phyloP scores from a whole-genome alignment of 2,113 vertebrate species.

The Spea multiplicata region DNA sequence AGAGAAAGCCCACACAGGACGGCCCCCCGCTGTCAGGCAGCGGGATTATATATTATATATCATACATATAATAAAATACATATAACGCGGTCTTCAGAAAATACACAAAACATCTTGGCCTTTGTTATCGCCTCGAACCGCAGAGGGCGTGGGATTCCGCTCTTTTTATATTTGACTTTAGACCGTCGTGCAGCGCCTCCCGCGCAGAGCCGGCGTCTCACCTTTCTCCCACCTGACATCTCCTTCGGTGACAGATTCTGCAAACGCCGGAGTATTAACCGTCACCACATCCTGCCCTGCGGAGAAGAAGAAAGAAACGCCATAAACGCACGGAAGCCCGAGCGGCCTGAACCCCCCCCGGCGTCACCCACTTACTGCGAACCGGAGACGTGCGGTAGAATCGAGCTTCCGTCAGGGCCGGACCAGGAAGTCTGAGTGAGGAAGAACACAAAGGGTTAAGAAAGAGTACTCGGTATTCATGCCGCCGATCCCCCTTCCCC shows the following conservation, averaged over 20 bases:
- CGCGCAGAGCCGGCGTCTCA: constrained; percentile 51
- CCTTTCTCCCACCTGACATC: constrained; percentile 99
- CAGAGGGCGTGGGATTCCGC: too few relatives aligned
- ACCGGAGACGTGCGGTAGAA: constrained; percentile 28
- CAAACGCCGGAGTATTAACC: constrained; percentile 94
- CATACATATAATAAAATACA: too few relatives aligned
- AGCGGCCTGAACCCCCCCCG: neutral
- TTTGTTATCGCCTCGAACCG: too few relatives aligned
- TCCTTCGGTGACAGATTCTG: constrained; percentile 98
- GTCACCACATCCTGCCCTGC: constrained; percentile 90
- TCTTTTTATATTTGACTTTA: too few relatives aligned
- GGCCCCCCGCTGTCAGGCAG: too few relatives aligned
- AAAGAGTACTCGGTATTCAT: neutral
- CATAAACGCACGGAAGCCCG: constrained; percentile 19
- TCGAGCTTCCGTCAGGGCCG: neutral
- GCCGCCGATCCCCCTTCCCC: neutral
- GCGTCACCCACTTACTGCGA: constrained; percentile 12
- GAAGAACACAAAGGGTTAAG: neutral
- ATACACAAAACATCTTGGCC: too few relatives aligned
- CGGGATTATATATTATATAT: too few relatives aligned
- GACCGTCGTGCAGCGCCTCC: too few relatives aligned
- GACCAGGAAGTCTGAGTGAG: neutral
- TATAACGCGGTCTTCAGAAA: too few relatives aligned
- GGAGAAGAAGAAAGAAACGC: constrained; percentile 34
- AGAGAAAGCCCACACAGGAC: too few relatives aligned